A percentile compares a stretch with the other conserved stretches of the same genome.
These are phyloP conservation scores for Diplodus puntazzo DNA, from an alignment of 2,797 vertebrate genomes.

Conservation along the genomic window DNA sequence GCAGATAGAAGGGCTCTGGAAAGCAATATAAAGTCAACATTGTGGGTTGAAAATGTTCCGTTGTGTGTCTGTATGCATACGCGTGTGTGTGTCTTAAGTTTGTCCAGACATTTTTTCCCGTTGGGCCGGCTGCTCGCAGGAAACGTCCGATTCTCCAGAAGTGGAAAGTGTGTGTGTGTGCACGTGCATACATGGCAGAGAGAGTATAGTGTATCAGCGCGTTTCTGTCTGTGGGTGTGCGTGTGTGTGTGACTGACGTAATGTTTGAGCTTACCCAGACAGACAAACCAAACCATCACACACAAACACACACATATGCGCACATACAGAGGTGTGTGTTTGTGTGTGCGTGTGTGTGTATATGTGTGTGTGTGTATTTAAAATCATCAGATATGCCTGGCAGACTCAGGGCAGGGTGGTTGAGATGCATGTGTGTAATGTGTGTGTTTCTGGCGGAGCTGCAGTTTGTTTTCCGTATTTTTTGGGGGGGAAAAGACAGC, in stretches of 20 bases:
- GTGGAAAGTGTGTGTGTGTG: slow-evolving; percentile 72
- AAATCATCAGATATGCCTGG: slow-evolving; percentile 69
- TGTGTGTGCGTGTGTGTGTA: slow-evolving; percentile 41
- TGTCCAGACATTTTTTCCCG: slow-evolving; percentile 80
- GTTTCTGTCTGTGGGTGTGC: slow-evolving; percentile 38
- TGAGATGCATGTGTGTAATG: slow-evolving; percentile 34
- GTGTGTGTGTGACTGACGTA: slow-evolving; percentile 70
- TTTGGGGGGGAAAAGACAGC: slow-evolving; percentile 61
- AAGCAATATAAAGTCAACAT: slow-evolving; percentile 83
- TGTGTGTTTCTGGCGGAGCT: slow-evolving; percentile 63
- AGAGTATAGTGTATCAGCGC: slow-evolving; percentile 39
- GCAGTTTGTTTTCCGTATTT: slow-evolving; percentile 78
- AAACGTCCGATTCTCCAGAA: slow-evolving; percentile 73
- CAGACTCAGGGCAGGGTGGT: slow-evolving; percentile 21
- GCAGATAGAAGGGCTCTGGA: slow-evolving; percentile 70
- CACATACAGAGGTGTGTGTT: slow-evolving; percentile 30
- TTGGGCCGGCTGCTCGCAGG: slow-evolving; percentile 63
- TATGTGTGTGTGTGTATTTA: slow-evolving; percentile 39
- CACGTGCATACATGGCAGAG: slow-evolving; percentile 6
- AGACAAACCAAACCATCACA: slow-evolving; percentile 59
- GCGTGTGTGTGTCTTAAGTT: slow-evolving; percentile 67
- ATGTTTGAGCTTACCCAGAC: slow-evolving; percentile 80
- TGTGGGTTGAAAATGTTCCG: slow-evolving; percentile 81
- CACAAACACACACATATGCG: slow-evolving; percentile 10
- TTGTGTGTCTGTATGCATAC: slow-evolving; percentile 52